These are phyloP conservation scores for Mormoops blainvillei DNA, from an alignment of 2,113 vertebrate genomes.

Conservation along the genomic window DNA sequence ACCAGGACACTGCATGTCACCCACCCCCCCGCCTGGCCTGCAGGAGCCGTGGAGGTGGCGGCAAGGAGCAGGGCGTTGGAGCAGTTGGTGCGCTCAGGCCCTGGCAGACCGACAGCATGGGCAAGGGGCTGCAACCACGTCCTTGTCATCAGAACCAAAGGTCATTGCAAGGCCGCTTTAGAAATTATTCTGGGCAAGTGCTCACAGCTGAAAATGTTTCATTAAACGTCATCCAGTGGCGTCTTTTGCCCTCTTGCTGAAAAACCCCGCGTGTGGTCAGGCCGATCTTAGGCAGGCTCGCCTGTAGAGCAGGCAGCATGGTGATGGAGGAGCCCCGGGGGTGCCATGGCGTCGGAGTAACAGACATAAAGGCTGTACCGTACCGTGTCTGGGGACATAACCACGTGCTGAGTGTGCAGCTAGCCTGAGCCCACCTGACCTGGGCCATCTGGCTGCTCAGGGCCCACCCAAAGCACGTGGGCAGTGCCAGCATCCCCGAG, in stretches of 20 bases:
- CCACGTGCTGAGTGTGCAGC: fast-evolving
- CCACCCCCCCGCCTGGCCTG: too few relatives aligned
- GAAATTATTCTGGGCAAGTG: fast-evolving
- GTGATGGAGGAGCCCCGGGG: neutral
- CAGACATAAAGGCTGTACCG: fast-evolving
- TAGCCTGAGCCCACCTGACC: neutral
- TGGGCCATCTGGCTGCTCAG: neutral
- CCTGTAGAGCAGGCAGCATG: neutral
- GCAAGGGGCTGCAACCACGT: fast-evolving
- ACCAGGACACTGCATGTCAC: too few relatives aligned
- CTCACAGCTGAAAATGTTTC: fast-evolving
- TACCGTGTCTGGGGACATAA: too few relatives aligned
- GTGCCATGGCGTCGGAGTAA: neutral
- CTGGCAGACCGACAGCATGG: neutral
- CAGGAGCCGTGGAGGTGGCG: too few relatives aligned
- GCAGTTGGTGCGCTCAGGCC: neutral
- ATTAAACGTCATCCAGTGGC: fast-evolving
- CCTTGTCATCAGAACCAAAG: fast-evolving
- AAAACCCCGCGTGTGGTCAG: fast-evolving
- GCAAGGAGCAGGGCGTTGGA: too few relatives aligned
- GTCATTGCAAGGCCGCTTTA: too few relatives aligned
- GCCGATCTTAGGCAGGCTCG: neutral
- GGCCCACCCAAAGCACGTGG: neutral
- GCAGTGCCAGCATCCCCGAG: neutral
- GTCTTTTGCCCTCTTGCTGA: neutral